These are phyloP conservation scores for Steinernema carpocapsae DNA, from an alignment of 2,888 invertebrate species.

Conservation along the genomic window DNA sequence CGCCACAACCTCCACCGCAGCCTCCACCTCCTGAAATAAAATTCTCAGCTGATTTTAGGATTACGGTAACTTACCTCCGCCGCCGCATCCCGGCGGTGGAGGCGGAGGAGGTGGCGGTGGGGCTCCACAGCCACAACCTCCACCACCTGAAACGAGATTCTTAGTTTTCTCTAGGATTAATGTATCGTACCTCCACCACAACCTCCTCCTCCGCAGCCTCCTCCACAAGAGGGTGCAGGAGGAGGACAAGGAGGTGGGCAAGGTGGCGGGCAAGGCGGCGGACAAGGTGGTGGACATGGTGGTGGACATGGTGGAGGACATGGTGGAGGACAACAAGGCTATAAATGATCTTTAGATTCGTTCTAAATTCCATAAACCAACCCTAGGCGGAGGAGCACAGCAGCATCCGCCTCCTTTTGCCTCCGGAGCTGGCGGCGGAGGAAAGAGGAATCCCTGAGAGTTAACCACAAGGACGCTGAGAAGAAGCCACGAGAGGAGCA, in stretches of 20 bases:
- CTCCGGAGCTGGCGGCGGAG: neutral
- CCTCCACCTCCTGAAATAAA: neutral
- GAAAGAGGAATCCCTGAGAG: neutral
- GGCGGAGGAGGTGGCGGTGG: neutral
- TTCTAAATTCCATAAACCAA: too few relatives aligned
- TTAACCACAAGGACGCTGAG: neutral
- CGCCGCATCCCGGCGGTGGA: neutral
- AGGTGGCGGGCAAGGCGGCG: neutral
- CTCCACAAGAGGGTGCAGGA: neutral
- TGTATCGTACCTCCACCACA: too few relatives aligned
- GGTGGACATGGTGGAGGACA: neutral
- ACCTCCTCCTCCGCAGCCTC: neutral
- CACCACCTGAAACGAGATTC: neutral
- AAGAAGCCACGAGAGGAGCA: neutral
- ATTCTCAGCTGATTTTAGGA: too few relatives aligned
- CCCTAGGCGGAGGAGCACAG: constrained; percentile 1
- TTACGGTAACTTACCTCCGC: too few relatives aligned
- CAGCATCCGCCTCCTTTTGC: neutral
- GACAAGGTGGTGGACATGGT: neutral
- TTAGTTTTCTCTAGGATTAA: too few relatives aligned
- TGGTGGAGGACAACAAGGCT: neutral
- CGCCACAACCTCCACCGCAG: constrained; percentile 11
- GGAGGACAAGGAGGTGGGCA: neutral
- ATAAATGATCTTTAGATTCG: neutral
- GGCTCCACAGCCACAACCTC: neutral